Evolutionary conservation across 2,113 vertebrate genomes (phyloP), one percentile per base, ranked within the genome.

Genomic region (Eidolon helvum): DNA sequence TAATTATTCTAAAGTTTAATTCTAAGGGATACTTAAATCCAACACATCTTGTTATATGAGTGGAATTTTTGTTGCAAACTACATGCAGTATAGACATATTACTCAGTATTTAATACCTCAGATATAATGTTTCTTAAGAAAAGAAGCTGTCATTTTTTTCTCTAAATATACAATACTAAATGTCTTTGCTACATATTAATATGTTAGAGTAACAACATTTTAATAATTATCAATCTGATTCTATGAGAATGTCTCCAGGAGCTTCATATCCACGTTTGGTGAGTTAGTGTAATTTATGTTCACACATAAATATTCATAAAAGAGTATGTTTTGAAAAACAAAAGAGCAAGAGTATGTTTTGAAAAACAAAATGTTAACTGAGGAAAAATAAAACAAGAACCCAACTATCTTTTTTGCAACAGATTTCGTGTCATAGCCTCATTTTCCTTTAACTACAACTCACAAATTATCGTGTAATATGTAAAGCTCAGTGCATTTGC

Each of bases 1-100:
- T 75, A 96, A 96, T 97, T 94, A 95, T 69, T 95, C 78, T 84
- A 91, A 97, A 75, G 83, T 61, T 93, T 95, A 16, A 90, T 74
- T 77, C 89, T 84, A 28, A 96, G 74, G 50, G 95, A 94, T 97
- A 93, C 59, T 96, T 91, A 83, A 85, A 96, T 55, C 71, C 40
- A 75, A 66, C 4, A 72, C 6, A 74, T 28, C 35, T 59, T 83
- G 2, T 71, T 14, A 61, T 19, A 28, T 75, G 21, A 88, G 16
- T 63, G 8, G 19, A 48, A 1, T 24, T 88, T 90, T 88, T 94
- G 19, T 77, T 91, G 26, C 40, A 93, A 83, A 86, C 8, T 33
- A 16, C 28, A 71, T 50, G 43, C 0, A 80, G 1, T 71, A n/a
- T 50, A 21, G 24, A 83, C 11, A 43, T n/a, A 72, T 77, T 75